phyloP scores from a whole-genome alignment of 2,888 invertebrate genomes.

The Pyrochroa serraticornis region DNA sequence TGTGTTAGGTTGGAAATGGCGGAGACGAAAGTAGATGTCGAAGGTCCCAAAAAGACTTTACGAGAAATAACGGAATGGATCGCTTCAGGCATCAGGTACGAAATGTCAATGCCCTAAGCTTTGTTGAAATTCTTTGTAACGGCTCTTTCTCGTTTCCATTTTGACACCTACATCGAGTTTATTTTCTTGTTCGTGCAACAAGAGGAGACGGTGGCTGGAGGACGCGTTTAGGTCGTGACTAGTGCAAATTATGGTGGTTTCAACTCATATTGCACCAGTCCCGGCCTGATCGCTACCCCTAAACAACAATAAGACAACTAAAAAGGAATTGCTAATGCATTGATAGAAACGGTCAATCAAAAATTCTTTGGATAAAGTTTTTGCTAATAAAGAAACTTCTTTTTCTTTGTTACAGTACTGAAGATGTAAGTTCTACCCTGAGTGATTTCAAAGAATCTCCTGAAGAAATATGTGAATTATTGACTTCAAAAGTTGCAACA shows the following conservation, averaged over 20 bases:
- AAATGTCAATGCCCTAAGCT: conserved; percentile 52
- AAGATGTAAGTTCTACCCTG: no score
- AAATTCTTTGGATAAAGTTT: no score
- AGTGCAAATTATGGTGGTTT: conserved; percentile 57
- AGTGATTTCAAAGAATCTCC: no score
- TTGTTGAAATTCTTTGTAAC: conserved; percentile 48
- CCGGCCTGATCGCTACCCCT: conserved; percentile 57
- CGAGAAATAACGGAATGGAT: conserved; percentile 40
- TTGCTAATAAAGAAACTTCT: no score
- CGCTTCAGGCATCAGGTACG: conserved; percentile 46
- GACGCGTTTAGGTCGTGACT: conserved; percentile 53
- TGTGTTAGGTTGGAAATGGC: neutral
- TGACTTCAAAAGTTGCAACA: no score
- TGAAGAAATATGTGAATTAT: no score
- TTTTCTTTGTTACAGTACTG: no score
- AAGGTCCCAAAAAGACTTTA: conserved; percentile 28
- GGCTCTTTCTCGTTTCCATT: conserved; percentile 42
- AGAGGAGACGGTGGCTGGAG: conserved; percentile 5
- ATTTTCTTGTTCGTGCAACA: neutral
- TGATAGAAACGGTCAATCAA: no score
- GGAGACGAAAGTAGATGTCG: neutral
- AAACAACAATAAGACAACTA: conserved; percentile 7
- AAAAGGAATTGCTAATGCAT: neutral
- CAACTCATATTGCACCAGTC: conserved; percentile 60
- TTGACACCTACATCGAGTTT: conserved; percentile 34